Percentiles rank a stretch among this genome's conserved stretches.
phyloP scores from a whole-genome alignment of 2,113 vertebrate species.

The Oncorhynchus nerka region DNA sequence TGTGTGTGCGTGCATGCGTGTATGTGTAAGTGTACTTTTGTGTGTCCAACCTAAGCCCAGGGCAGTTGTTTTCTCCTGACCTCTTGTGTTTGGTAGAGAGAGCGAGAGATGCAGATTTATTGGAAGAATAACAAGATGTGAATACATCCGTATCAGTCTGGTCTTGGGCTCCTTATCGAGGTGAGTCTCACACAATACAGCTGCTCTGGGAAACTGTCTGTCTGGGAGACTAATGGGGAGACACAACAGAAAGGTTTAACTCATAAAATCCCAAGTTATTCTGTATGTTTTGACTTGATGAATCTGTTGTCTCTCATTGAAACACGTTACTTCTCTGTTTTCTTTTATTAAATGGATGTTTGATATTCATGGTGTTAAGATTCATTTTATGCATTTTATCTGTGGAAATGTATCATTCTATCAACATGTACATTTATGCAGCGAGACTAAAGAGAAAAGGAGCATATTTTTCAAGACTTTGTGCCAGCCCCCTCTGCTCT shows the following conservation, averaged over 20 bases:
- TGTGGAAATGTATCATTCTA: background rate
- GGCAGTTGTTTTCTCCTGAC: constrained; percentile 28
- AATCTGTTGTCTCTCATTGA: too few species aligned
- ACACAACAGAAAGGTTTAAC: too few species aligned
- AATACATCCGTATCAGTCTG: background rate
- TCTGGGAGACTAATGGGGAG: too few species aligned
- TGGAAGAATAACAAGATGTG: constrained; percentile 32
- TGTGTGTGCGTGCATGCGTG: background rate
- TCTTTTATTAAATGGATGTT: background rate
- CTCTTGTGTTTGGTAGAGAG: constrained; percentile 1
- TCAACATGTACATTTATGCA: background rate
- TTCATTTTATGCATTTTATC: background rate
- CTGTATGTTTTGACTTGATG: too few species aligned
- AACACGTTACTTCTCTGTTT: too few species aligned
- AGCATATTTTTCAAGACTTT: too few species aligned
- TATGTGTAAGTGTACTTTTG: background rate
- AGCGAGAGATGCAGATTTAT: constrained; percentile 42
- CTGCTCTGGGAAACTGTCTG: background rate
- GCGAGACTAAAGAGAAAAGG: background rate
- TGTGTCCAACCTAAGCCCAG: constrained; percentile 15
- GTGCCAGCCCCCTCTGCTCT: too few species aligned
- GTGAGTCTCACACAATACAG: background rate
- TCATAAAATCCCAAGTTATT: too few species aligned
- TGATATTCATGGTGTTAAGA: background rate
- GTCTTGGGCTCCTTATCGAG: background rate